Conservation (phyloP, 2,113 vertebrate genomes). For the Athene noctua region DNA sequence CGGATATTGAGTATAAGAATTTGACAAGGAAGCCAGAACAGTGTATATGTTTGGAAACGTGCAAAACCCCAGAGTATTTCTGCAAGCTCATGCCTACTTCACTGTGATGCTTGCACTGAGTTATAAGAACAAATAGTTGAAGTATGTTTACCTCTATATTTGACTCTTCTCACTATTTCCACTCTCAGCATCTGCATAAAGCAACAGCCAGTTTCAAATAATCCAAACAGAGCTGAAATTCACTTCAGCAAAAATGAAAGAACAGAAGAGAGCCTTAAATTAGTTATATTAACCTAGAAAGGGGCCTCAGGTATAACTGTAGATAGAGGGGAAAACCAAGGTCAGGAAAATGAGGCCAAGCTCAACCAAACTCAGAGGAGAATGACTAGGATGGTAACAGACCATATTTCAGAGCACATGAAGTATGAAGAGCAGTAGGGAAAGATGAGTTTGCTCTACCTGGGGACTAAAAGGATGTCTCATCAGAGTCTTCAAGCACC, state of each 20-base stretch:
- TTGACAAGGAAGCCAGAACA: conserved; percentile 8
- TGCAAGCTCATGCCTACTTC: neutral
- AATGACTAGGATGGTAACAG: neutral
- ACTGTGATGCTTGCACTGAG: neutral
- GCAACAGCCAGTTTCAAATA: neutral
- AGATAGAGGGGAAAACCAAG: neutral
- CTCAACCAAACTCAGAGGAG: neutral
- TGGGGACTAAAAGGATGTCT: neutral
- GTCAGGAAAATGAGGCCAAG: neutral
- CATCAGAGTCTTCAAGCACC: neutral
- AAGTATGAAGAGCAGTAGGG: neutral
- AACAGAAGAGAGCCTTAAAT: neutral
- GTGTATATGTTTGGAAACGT: neutral
- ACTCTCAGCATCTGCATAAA: neutral
- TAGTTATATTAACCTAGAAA: neutral
- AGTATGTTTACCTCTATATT: neutral
- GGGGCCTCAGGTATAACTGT: neutral
- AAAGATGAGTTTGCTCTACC: neutral
- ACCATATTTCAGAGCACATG: neutral
- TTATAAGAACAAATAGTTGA: neutral
- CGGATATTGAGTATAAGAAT: neutral
- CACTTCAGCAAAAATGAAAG: neutral
- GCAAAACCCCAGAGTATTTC: neutral
- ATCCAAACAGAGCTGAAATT: neutral
- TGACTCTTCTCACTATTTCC: neutral